Evolutionary conservation across 64 coral and sea anemone genomes (phyloP).

Genomic region (Porites australiensis): DNA sequence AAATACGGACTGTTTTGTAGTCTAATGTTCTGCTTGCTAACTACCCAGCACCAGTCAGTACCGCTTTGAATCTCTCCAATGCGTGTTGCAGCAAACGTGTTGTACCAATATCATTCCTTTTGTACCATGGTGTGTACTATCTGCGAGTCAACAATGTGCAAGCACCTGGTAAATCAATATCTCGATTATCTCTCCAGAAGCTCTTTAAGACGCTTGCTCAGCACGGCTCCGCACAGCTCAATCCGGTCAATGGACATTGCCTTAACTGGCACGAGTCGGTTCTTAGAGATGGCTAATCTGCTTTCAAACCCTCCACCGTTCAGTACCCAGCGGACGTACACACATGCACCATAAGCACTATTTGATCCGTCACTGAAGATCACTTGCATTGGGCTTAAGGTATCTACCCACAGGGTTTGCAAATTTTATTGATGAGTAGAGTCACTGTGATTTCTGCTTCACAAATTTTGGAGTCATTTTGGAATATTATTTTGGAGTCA

Average conservation of each 20-base stretch:
- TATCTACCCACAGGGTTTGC: slow-evolving; percentile 30
- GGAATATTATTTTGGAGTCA: no score
- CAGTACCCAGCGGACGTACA: slow-evolving; percentile 36
- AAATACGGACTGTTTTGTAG: no score
- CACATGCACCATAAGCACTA: slow-evolving; percentile 23
- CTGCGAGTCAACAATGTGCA: slow-evolving; percentile 28
- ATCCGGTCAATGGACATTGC: slow-evolving; percentile 21
- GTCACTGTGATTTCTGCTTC: no score
- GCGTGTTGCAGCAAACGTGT: neutral
- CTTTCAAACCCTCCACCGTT: neutral
- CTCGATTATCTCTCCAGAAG: neutral
- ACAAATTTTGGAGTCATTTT: neutral
- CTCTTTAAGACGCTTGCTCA: slow-evolving; percentile 53
- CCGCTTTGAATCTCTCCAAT: no score
- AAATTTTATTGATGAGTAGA: no score
- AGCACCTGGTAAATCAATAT: slow-evolving; percentile 22
- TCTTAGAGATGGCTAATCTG: no score
- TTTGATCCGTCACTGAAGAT: slow-evolving; percentile 16
- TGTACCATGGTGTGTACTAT: slow-evolving; percentile 31
- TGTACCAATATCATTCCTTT: slow-evolving; percentile 29
- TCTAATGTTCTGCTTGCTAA: no score
- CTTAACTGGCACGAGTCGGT: neutral
- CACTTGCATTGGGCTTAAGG: slow-evolving; percentile 32
- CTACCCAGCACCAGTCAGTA: no score
- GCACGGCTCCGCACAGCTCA: slow-evolving; percentile 17